These are phyloP conservation scores for Platypus cylindrus DNA, from an alignment of 2,888 invertebrate genomes.

Conservation along the genomic window DNA sequence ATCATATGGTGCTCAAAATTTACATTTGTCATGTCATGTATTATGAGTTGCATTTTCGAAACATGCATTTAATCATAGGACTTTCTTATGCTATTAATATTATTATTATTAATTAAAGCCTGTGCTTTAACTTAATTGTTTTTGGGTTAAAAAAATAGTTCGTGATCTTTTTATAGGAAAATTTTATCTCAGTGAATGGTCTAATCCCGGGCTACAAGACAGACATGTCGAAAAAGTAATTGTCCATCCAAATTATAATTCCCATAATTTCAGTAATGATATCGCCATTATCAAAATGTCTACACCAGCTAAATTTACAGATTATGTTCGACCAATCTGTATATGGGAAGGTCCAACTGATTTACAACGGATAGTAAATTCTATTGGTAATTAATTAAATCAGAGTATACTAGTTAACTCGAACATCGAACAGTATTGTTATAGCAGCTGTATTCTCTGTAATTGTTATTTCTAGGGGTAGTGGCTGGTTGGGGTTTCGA, in stretches of 20 bases:
- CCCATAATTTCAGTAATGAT: slow-evolving; percentile 27
- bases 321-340: slow-evolving; percentile 31
- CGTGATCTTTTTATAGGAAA: slow-evolving; percentile 27
- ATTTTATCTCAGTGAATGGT: slow-evolving; percentile 30
- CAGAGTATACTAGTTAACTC: background rate
- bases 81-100: too few species aligned
- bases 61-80: too few species aligned
- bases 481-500: slow-evolving; percentile 41
- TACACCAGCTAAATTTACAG: slow-evolving; percentile 24
- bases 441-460: too few species aligned
- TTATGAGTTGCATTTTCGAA: too few species aligned
- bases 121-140: too few species aligned
- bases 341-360: slow-evolving; percentile 26
- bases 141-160: too few species aligned
- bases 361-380: slow-evolving; percentile 20
- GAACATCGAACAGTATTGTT: background rate
- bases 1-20: too few species aligned
- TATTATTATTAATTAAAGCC: too few species aligned
- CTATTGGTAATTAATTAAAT: slow-evolving; percentile 19
- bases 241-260: slow-evolving; percentile 28
- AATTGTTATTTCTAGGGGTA: slow-evolving; percentile 20
- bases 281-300: slow-evolving; percentile 29
- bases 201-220: slow-evolving; percentile 31
- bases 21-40: background rate
- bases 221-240: slow-evolving; percentile 26